Conservation (phyloP, 2,797 vertebrate genomes). For the Leucoraja ocellata region DNA sequence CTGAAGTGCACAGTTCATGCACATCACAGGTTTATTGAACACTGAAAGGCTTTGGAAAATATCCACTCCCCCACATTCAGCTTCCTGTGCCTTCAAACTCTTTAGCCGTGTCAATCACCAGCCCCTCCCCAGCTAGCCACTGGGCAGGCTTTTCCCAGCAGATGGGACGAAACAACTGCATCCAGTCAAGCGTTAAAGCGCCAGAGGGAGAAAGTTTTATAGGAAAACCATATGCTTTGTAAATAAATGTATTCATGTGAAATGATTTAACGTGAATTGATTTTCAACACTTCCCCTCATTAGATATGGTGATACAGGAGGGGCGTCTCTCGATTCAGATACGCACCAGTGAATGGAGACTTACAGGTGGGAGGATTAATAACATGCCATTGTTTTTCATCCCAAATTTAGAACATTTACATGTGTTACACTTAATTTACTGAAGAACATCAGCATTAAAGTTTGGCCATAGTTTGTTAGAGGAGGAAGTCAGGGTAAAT, state of each 20-base stretch:
- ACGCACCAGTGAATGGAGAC: background rate
- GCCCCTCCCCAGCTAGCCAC: background rate
- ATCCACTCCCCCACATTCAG: conserved; percentile 27
- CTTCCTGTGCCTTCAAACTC: conserved; percentile 2
- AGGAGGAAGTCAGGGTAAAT: background rate
- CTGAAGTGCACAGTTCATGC: conserved; percentile 35
- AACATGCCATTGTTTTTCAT: background rate
- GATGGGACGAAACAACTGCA: conserved; percentile 34
- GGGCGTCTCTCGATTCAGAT: conserved; percentile 16
- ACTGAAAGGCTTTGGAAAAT: conserved; percentile 6
- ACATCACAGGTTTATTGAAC: conserved; percentile 22
- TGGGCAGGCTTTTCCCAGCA: conserved; percentile 28
- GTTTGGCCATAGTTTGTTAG: background rate
- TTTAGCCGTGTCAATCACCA: conserved; percentile 33
- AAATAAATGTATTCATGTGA: conserved; percentile 38
- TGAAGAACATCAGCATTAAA: background rate
- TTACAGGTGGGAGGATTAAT: conserved; percentile 23
- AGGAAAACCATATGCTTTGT: conserved; percentile 37
- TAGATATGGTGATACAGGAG: conserved; percentile 1
- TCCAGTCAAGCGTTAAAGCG: conserved; percentile 21
- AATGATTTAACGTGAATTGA: conserved; percentile 33
- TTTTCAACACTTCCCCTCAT: conserved; percentile 32
- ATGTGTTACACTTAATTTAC: background rate
- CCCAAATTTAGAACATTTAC: background rate
- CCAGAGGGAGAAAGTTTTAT: conserved; percentile 34